Evolutionary conservation across 2,113 vertebrate species (phyloP), one percentile per base, ranked within the genome.

Genomic region (Myiopsitta monachus): DNA sequence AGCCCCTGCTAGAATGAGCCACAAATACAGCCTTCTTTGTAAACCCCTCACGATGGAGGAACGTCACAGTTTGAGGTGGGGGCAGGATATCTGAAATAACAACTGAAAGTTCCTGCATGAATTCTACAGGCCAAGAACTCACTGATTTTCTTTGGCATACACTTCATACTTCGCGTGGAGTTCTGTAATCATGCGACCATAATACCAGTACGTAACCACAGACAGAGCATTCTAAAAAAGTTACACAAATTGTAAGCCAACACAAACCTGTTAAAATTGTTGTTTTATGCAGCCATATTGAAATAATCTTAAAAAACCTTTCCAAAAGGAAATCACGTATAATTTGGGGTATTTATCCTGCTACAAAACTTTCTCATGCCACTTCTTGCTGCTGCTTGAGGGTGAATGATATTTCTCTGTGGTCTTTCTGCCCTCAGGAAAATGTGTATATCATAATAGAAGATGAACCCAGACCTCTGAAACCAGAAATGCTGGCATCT

Each of bases 181-280:
- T 54, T 86, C 43, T 68, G 33, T 55, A 88, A 91, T 90, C 87
- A 80, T 14, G 80, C 91, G 77, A 91, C 80, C 80, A 38, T 66
- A 94, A 86, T 26, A 77, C n/a, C 49, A 97, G 59, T 12, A 87
- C 26, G 51, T 59, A 92, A 96, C 72, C 94, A 44, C 75, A 91
- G 57, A 94, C 82, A 79, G 70, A 62, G n/a, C 43, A 82, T 70
- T 89, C 68, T 57, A 83, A 79, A 73, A 63, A 87, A 57, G 64
- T 69, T 78, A 94, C 13, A 73, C 4, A 7, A 94, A 52, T 26
- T 64, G 31, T 57, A 88, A 73, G 96, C 94, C 97, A 97, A 95
- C 21, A 93, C 38, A 97, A 95, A 74, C 44, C 88, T 72, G 59
- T 85, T 83, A 77, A 92, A 93, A 92, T 89, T 33, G n/a, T 61